Evolutionary conservation across 2,797 vertebrate genomes (phyloP), one percentile per base, ranked within the genome.

Genomic region (Pyrocephalus nanus): DNA sequence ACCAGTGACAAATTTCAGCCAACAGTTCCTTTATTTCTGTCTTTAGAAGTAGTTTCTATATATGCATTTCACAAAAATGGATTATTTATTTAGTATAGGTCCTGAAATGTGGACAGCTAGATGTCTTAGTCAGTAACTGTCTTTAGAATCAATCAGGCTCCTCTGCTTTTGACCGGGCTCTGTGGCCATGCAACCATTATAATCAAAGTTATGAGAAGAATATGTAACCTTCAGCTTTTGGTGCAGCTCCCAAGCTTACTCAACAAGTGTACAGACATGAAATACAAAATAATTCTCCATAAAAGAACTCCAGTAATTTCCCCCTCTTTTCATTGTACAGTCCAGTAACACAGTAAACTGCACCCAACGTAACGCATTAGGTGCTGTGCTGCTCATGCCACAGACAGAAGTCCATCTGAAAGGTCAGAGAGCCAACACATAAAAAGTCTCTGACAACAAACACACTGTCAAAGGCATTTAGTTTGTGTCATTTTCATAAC

Each of bases 331-430:
- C 29, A 60, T 9, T 50, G 34, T 36, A 42, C 23, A 42, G 18
- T 9, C 12, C 55, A 55, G 10, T 30, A 54, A 61, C 14, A 22
- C 4, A 61, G 16, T 2, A 61, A 86, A 58, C 22, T 21, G 61
- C 13, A 43, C 18, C 9, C 22, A 30, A 7, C 1, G 8, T 26
- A 40, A 43, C 0, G 2, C 9, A 42, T 12, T 9, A 58, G 15
- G 14, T 32, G 21, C 15, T 18, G 4, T 1, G 0, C 20, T 40
- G 18, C 34, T 78, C 34, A 10, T 7, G 12, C 13, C 20, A 43
- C 12, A 55, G 30, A 32, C 6, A 78, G 36, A 40, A 57, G 32
- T 30, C 47, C 36, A n/a, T 22, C 27, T 29, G 20, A 75, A 77
- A 86, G 29, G 36, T 54, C 76, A 65, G 11, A 71, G 7, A n/a